These are phyloP conservation scores for Calonectris borealis DNA, from an alignment of 2,113 vertebrate species.

Conservation along the genomic window DNA sequence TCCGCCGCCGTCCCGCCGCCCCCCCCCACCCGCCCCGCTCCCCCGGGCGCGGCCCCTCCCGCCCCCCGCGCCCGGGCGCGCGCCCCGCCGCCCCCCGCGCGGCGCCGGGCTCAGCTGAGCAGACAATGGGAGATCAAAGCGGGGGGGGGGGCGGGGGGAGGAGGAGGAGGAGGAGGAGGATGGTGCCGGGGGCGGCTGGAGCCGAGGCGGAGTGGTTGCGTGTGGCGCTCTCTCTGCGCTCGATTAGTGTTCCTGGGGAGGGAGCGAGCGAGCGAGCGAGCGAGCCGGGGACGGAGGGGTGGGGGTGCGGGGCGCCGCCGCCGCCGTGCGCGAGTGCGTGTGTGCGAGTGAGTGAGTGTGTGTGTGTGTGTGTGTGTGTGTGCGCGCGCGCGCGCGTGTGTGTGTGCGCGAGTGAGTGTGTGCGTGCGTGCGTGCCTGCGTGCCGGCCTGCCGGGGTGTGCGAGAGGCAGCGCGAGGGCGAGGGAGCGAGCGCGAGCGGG, in stretches of 20 bases:
- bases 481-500: constrained; percentile 22
- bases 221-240: constrained; percentile 41
- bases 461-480: constrained; percentile 58
- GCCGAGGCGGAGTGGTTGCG: not conserved
- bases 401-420: constrained; percentile 50
- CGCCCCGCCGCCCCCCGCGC: too few species aligned
- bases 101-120: too few species aligned
- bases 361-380: too few species aligned
- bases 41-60: too few species aligned
- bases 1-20: too few species aligned
- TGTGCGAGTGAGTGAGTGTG: constrained; percentile 43
- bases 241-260: constrained; percentile 59
- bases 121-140: too few species aligned
- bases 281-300: not conserved
- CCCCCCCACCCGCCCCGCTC: too few species aligned
- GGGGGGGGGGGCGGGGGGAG: too few species aligned
- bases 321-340: not conserved
- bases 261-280: not conserved
- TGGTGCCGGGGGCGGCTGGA: not conserved
- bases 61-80: too few species aligned
- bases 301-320: constrained; percentile 5
- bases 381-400: not conserved
- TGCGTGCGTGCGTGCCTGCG: constrained; percentile 40
- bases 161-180: not conserved
- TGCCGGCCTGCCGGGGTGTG: constrained; percentile 22